A percentile compares a stretch with the other conserved stretches of the same genome.
These are phyloP conservation scores for Nycticorax nycticorax DNA, from an alignment of 2,113 vertebrate genomes.

Conservation along the genomic window DNA sequence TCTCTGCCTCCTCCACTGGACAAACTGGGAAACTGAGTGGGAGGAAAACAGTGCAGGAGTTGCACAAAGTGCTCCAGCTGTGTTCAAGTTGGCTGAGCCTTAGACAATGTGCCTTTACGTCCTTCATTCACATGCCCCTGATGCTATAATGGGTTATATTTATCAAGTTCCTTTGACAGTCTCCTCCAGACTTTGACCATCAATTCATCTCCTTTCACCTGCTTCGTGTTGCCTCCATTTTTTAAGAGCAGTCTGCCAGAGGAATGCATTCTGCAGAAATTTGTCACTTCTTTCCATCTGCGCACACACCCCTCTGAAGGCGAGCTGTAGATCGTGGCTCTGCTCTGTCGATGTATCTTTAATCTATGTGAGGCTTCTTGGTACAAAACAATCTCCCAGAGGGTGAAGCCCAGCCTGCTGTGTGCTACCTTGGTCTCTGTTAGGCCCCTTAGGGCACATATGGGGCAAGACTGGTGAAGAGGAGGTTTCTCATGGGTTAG, in stretches of 20 bases:
- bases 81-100: neutral
- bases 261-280: neutral
- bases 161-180: neutral
- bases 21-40: neutral
- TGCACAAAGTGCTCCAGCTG: neutral
- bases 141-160: neutral
- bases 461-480: neutral
- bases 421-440: neutral
- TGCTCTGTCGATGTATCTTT: neutral
- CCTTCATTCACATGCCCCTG: neutral
- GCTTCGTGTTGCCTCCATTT: neutral
- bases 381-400: neutral
- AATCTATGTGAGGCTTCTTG: neutral
- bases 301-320: fast-evolving
- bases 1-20: neutral
- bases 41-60: neutral
- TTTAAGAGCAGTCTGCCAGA: neutral
- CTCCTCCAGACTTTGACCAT: neutral
- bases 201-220: neutral
- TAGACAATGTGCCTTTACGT: fast-evolving
- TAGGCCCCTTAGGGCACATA: fast-evolving
- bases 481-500: neutral
- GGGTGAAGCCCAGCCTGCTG: neutral
- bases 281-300: neutral
- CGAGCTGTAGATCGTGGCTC: fast-evolving